Base-by-base conservation (phyloP, 2,113 vertebrate species). In the Sinocyclocheilus anophthalmus region DNA sequence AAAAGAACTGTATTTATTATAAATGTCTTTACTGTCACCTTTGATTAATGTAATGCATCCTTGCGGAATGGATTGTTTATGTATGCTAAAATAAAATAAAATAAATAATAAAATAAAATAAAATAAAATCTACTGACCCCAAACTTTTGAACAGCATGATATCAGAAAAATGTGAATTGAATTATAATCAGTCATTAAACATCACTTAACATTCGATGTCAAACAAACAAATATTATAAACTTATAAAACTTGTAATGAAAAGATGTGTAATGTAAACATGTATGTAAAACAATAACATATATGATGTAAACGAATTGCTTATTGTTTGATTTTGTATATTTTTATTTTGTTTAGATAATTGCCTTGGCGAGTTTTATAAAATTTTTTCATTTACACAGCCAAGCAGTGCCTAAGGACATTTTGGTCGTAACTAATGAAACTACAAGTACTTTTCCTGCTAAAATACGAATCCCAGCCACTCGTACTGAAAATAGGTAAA, bases 371-470 rank as follows among this genome's bases (percentile, higher is more conserved):
- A 55, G 20, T 55, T 55, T 5, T 24, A n/a, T n/a, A n/a, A n/a
- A n/a, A n/a, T n/a, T n/a, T n/a, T n/a, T n/a, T n/a, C n/a, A n/a
- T 75, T 20, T 18, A 45, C 8, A 12, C 39, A 63, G n/a, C 37
- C 57, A 63, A 81, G 78, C 59, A 81, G 42, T 26, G 18, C 14
- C 45, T 75, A 75, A 75, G 33, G 42, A 72, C 72, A 75, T 75
- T 75, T 45, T 45, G 5, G 72, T 12, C 22, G 10, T 69, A 82
- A 67, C 42, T 30, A 69, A 82, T 48, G 4, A 55, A 55, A 63
- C 55, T 42, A 79, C 55, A 79, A 61, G 33, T 55, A 3, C 7
- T 30, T 82, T 22, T 10, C 22, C 24, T 20, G 50, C 24, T 50
- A 69, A 69, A 69, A 53, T 69, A 82, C 4, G 10, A 81, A 82